These are phyloP conservation scores for Caranx ignobilis DNA, from an alignment of 2,113 vertebrate species.

Conservation along the genomic window DNA sequence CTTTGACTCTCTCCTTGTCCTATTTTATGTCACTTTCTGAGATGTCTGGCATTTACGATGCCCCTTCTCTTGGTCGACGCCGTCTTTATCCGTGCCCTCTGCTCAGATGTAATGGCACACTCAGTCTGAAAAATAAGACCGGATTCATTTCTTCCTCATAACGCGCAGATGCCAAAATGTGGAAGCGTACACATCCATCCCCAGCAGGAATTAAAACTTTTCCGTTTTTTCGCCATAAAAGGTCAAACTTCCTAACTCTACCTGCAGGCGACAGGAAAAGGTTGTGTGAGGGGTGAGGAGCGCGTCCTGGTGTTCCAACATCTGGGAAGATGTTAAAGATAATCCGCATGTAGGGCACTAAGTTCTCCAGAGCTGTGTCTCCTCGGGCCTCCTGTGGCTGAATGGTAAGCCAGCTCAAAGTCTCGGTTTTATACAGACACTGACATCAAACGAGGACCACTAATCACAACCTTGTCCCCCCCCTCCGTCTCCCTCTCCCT, in stretches of 20 bases:
- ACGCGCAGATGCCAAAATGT: background rate
- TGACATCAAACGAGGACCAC: conserved; percentile 78
- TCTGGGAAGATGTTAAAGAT: conserved; percentile 58
- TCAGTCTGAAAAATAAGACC: background rate
- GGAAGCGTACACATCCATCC: conserved; percentile 53
- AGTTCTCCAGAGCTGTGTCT: conserved; percentile 50
- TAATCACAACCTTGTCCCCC: conserved; percentile 63
- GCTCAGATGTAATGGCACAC: conserved; percentile 14
- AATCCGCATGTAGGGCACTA: conserved; percentile 68
- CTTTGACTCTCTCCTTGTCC: conserved; percentile 60
- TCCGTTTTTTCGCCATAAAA: conserved; percentile 37
- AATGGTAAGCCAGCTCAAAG: conserved; percentile 63
- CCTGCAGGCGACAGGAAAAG: background rate
- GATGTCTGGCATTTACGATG: conserved; percentile 2
- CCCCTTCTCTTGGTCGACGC: conserved; percentile 15
- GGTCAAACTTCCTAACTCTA: conserved; percentile 5
- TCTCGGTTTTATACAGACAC: conserved; percentile 76
- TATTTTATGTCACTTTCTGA: conserved; percentile 25
- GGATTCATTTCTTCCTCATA: conserved; percentile 25
- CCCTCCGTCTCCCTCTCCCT: background rate
- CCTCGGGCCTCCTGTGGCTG: conserved; percentile 63
- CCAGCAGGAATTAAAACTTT: conserved; percentile 17
- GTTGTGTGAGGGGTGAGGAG: conserved; percentile 19
- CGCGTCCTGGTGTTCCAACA: conserved; percentile 52
- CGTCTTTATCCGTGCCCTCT: conserved; percentile 23